Evolutionary conservation across 2,888 invertebrate species (phyloP), one percentile per base, ranked within the genome.

Genomic region (Himalopsyche tibetana): DNA sequence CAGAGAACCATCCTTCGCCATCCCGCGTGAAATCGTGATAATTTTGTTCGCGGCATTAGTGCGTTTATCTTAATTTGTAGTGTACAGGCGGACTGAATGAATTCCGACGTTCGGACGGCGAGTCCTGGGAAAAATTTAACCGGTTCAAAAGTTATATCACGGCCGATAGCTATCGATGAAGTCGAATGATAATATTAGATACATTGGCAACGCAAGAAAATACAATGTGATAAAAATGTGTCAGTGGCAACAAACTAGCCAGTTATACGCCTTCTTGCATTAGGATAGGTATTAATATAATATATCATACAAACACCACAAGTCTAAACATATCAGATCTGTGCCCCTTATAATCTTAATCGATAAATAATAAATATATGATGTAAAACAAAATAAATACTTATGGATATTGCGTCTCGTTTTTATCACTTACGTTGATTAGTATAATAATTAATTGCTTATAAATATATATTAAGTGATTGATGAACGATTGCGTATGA

Each of bases 291-390:
- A 91, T 91, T 91, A 89, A 89, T 87, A 87, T 88, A 87, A 92
- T 92, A 90, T 93, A 93, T 91, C 92, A 93, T 94, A 94, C 94
- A 95, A 95, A 94, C 94, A 93, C 95, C 94, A 94, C 94, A 91
- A 94, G 94, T 95, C 95, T 94, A 95, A 95, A 95, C 95, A 95
- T 95, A 95, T 95, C 95, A 95, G 95, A 94, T 94, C 94, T 95
- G 95, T 95, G 95, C 95, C 95, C 95, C 95, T 94, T 95, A 94
- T 94, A 88, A 88, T 88, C 87, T 88, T 94, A 93, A 93, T 92
- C 91, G 92, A 85, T 86, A 85, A 84, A 79, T 86, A 79, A 86
- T 84, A 86, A 83, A 83, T 83, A 40, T 88, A 86, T 93, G 93
- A 93, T 93, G 91, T 91, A 92, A 87, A 87, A 89, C 87, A 89